phyloP scores from a whole-genome alignment of 2,797 vertebrate genomes.

The Rhinogobio ventralis region DNA sequence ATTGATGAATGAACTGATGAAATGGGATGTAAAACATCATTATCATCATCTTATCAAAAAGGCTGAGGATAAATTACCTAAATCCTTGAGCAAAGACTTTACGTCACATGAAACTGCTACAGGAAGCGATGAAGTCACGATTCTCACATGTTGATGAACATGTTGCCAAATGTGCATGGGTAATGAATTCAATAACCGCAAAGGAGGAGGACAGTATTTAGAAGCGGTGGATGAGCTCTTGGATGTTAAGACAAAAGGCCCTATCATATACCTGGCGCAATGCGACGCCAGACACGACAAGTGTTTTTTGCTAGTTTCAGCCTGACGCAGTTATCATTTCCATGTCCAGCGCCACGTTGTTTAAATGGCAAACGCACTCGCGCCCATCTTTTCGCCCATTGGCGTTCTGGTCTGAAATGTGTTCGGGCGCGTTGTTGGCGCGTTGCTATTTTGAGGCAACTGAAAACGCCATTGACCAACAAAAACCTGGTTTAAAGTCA shows the following conservation, averaged over 20 bases:
- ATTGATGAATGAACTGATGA: slow-evolving; percentile 30
- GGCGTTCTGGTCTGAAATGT: too few relatives aligned
- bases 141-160: slow-evolving; percentile 36
- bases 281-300: too few relatives aligned
- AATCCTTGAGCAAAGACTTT: slow-evolving; percentile 34
- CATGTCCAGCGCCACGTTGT: too few relatives aligned
- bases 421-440: too few relatives aligned
- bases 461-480: too few relatives aligned
- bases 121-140: not conserved
- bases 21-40: slow-evolving; percentile 23
- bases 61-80: not conserved
- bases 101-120: slow-evolving; percentile 16
- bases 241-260: slow-evolving; percentile 21
- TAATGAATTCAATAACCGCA: not conserved
- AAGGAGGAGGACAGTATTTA: slow-evolving; percentile 5
- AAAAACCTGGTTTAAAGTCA: too few relatives aligned
- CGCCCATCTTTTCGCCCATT: too few relatives aligned
- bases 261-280: too few relatives aligned
- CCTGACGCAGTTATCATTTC: too few relatives aligned
- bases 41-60: slow-evolving; percentile 14
- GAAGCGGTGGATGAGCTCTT: slow-evolving; percentile 24
- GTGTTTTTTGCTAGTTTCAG: too few relatives aligned
- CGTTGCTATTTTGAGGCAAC: too few relatives aligned
- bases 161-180: slow-evolving; percentile 25
- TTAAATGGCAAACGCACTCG: too few relatives aligned